These are phyloP conservation scores for Muscina levida DNA, from an alignment of 2,888 invertebrate species.

Conservation along the genomic window DNA sequence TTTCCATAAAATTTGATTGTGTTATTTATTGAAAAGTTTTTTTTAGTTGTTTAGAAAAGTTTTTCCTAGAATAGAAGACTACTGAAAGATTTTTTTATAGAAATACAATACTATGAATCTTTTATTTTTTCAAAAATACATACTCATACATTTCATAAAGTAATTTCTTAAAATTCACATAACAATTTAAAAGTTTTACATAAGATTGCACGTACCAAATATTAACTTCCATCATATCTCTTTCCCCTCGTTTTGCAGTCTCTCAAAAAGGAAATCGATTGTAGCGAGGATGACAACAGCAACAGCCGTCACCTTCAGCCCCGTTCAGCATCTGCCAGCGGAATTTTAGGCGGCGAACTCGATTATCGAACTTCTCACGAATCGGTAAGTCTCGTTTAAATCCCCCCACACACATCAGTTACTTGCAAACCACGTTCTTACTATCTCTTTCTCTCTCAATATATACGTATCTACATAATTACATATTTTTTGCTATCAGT, in stretches of 20 bases:
- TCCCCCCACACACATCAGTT: neutral
- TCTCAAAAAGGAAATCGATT: constrained; percentile 93
- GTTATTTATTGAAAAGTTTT: too few species aligned
- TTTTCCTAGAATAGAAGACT: too few species aligned
- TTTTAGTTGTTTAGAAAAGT: too few species aligned
- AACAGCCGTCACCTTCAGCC: constrained; percentile 77
- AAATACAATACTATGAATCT: too few species aligned
- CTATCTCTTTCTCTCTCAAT: constrained; percentile 58
- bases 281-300: constrained; percentile 84
- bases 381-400: constrained; percentile 84
- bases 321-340: constrained; percentile 84
- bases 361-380: constrained; percentile 92
- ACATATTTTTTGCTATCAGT: constrained; percentile 39
- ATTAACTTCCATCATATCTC: too few species aligned
- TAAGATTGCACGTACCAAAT: too few species aligned
- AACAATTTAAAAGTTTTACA: too few species aligned
- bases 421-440: constrained; percentile 8
- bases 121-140: too few species aligned
- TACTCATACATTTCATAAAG: too few species aligned
- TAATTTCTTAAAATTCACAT: too few species aligned
- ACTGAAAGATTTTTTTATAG: too few species aligned
- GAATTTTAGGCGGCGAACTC: constrained; percentile 81
- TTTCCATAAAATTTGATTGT: too few species aligned
- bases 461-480: constrained; percentile 25
- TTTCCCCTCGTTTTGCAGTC: constrained; percentile 82